Percentiles rank a stretch among this genome's conserved stretches.
phyloP scores from a whole-genome alignment of 2,797 vertebrate species.

The Rhinella marina region DNA sequence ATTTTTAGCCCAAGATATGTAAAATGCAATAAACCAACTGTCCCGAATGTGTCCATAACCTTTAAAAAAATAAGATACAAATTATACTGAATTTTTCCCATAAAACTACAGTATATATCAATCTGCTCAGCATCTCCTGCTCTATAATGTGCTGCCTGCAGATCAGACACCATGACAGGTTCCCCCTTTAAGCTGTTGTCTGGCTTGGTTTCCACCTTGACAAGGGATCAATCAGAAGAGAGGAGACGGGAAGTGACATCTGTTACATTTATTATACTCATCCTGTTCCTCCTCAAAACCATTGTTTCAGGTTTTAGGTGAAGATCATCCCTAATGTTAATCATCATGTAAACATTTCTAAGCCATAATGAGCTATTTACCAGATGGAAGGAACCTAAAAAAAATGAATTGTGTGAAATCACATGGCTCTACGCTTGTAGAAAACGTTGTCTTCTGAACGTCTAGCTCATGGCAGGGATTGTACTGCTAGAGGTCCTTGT shows the following conservation, averaged over 20 bases:
- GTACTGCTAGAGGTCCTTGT: background rate
- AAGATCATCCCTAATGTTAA: background rate
- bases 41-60: no score
- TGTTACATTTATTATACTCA: background rate
- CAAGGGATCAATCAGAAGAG: background rate
- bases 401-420: background rate
- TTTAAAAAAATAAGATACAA: no score
- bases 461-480: background rate
- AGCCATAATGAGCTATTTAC: background rate
- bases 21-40: no score
- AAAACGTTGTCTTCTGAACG: background rate
- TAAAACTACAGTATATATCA: no score
- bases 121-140: no score
- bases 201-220: background rate
- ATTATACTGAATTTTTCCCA: no score
- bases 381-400: background rate
- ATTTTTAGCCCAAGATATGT: no score
- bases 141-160: no score
- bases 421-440: background rate
- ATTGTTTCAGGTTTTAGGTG: background rate
- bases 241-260: background rate
- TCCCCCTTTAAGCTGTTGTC: no score
- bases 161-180: no score
- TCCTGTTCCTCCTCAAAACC: background rate
- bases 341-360: conserved; percentile 15